Evolutionary conservation across 2,797 vertebrate genomes (phyloP).

Genomic region (Hipposideros larvatus): DNA sequence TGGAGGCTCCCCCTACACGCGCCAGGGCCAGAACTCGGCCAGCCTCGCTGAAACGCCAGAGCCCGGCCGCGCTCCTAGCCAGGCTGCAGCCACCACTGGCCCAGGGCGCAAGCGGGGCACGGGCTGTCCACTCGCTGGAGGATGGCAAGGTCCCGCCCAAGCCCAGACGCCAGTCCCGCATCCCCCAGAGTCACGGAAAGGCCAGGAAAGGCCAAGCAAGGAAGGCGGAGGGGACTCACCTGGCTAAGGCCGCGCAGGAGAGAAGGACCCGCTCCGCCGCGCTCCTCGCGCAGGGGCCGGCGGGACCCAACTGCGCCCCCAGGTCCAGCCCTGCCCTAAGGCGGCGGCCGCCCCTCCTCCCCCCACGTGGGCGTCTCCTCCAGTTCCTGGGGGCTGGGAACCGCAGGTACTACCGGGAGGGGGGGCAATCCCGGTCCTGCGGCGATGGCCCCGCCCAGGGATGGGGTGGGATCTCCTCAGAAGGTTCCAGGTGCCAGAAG

Average conservation of each 20-base stretch:
- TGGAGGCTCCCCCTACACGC: too few species aligned
- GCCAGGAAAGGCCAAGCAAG: too few species aligned
- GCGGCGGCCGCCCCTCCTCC: too few species aligned
- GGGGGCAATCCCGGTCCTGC: not conserved
- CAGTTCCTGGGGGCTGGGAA: not conserved
- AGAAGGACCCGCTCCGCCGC: too few species aligned
- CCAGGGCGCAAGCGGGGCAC: accelerated
- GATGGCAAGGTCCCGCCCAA: not conserved
- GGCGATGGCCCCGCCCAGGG: not conserved
- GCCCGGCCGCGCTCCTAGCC: too few species aligned
- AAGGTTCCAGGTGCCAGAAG: not conserved
- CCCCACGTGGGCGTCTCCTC: too few species aligned
- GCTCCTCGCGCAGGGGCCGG: too few species aligned
- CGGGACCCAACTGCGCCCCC: too few species aligned
- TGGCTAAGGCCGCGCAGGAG: too few species aligned
- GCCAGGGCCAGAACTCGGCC: not conserved
- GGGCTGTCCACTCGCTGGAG: not conserved
- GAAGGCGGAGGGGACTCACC: too few species aligned
- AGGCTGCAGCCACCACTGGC: not conserved
- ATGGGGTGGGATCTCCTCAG: not conserved
- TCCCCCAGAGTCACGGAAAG: too few species aligned
- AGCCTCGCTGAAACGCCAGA: not conserved
- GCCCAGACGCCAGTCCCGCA: not conserved
- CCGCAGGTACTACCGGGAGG: not conserved
- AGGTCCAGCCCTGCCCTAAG: too few species aligned